phyloP scores from a whole-genome alignment of 2,113 vertebrate genomes.

The Misgurnus mizolepis region DNA sequence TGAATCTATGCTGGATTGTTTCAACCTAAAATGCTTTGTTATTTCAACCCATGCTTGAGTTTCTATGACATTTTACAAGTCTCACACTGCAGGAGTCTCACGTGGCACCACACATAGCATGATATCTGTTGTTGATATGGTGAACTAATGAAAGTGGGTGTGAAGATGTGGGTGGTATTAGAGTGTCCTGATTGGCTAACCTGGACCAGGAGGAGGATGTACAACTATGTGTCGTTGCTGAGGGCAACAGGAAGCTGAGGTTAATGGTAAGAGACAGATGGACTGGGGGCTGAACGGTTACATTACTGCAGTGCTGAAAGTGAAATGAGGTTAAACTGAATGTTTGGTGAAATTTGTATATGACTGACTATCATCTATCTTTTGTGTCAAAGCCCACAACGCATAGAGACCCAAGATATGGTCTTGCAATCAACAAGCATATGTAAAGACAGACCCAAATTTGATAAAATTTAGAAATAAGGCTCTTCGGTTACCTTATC shows the following conservation, averaged over 20 bases:
- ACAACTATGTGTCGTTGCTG: constrained; percentile 13
- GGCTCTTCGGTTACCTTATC: no score
- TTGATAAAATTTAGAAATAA: no score
- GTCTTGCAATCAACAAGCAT: no score
- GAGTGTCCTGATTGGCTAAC: constrained; percentile 20
- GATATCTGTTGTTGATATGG: neutral
- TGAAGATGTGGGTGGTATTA: constrained; percentile 24
- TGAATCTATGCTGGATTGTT: no score
- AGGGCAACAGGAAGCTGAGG: constrained; percentile 22
- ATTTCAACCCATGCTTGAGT: no score
- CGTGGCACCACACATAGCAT: neutral
- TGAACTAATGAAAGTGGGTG: neutral
- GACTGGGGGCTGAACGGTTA: constrained; percentile 12
- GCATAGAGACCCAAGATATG: neutral
- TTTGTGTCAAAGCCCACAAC: neutral
- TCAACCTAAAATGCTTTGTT: no score
- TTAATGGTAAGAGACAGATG: constrained; percentile 38
- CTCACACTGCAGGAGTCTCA: no score
- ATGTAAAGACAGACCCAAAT: neutral
- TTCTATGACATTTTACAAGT: no score
- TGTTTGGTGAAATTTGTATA: constrained; percentile 5
- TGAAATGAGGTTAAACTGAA: constrained; percentile 29
- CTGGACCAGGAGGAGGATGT: constrained; percentile 22
- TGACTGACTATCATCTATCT: neutral
- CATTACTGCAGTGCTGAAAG: constrained; percentile 21